These are phyloP conservation scores for Aphidius gifuensis DNA, from an alignment of 1,140 invertebrate species.

Conservation along the genomic window DNA sequence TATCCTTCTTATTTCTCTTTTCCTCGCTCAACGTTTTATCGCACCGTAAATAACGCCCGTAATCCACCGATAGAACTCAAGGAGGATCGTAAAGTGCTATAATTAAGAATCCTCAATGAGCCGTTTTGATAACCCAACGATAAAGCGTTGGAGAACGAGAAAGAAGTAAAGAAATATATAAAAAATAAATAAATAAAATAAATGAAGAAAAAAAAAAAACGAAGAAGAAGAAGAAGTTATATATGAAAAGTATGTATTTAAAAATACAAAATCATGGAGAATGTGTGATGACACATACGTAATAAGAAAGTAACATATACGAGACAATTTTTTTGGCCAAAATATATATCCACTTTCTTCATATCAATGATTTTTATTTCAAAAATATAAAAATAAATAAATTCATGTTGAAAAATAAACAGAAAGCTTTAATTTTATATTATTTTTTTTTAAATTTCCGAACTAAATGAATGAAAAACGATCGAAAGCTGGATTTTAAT, in stretches of 20 bases:
- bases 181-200: constrained; percentile 11
- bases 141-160: constrained; percentile 25
- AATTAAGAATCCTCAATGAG: constrained; percentile 27
- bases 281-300: no score
- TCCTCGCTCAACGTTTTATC: constrained; percentile 21
- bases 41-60: constrained; percentile 26
- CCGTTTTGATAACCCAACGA: constrained; percentile 23
- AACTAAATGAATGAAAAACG: no score
- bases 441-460: no score
- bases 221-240: neutral
- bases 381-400: no score
- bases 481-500: no score
- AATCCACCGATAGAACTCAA: constrained; percentile 26
- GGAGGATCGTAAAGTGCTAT: constrained; percentile 26
- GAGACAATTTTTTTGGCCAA: no score
- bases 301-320: no score
- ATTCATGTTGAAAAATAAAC: no score
- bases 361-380: no score
- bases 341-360: no score
- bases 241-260: constrained; percentile 1
- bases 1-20: constrained; percentile 10
- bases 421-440: no score
- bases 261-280: neutral
- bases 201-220: neutral
- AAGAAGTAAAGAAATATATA: neutral